A percentile compares a stretch with the other conserved stretches of the same genome.
Conservation (phyloP, 1,140 invertebrate species). For the Bombus consobrinus region DNA sequence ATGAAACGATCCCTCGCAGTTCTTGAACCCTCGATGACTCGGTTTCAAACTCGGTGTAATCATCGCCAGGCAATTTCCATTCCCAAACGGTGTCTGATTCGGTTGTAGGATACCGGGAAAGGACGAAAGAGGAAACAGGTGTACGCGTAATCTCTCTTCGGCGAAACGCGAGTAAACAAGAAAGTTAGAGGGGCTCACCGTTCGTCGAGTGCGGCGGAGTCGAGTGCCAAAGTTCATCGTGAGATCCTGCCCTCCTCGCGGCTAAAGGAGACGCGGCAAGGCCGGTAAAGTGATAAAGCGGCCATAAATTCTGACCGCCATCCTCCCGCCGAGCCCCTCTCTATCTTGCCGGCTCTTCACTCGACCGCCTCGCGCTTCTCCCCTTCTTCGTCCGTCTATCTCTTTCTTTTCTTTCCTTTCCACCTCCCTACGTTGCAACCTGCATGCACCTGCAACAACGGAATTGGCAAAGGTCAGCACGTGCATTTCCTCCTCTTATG, state of each 20-base stretch:
- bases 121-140: slow-evolving; percentile 74
- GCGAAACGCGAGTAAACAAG: slow-evolving; percentile 78
- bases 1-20: too few relatives aligned
- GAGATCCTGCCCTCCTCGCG: slow-evolving; percentile 78
- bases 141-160: slow-evolving; percentile 75
- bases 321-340: slow-evolving; percentile 71
- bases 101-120: neutral
- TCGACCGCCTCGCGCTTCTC: slow-evolving; percentile 45
- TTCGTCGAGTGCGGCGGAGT: slow-evolving; percentile 76
- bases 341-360: slow-evolving; percentile 55
- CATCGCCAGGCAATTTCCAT: slow-evolving; percentile 23
- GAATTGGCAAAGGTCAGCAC: slow-evolving; percentile 69
- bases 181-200: slow-evolving; percentile 78
- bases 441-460: slow-evolving; percentile 72
- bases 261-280: slow-evolving; percentile 78
- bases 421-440: slow-evolving; percentile 42
- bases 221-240: slow-evolving; percentile 82
- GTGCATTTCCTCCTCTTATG: neutral
- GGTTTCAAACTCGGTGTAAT: neutral
- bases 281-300: slow-evolving; percentile 83
- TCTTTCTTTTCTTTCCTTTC: slow-evolving; percentile 60
- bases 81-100: neutral
- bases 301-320: slow-evolving; percentile 81
- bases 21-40: neutral
- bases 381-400: slow-evolving; percentile 22